A percentile compares a stretch with the other conserved stretches of the same genome.
Conservation (phyloP, 2,797 vertebrate species). For the Myripristis jacobus region DNA sequence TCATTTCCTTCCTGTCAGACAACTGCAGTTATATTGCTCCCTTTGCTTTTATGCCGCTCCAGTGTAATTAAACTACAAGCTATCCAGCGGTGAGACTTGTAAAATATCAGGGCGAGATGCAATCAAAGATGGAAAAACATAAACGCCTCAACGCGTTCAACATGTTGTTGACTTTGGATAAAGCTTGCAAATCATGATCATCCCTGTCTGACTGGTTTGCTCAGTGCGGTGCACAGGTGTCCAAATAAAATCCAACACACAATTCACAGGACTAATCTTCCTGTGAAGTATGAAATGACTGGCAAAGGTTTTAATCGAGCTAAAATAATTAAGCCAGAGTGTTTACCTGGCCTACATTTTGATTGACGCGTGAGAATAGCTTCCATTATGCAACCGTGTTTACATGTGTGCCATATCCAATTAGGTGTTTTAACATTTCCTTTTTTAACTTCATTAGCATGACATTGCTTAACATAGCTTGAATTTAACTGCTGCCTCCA, state of each 20-base stretch:
- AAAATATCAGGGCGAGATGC: constrained; percentile 20
- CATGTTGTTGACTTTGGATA: constrained; percentile 64
- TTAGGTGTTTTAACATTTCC: too few relatives aligned
- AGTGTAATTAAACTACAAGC: constrained; percentile 31
- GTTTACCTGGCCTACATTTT: constrained; percentile 19
- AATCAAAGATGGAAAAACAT: constrained; percentile 48
- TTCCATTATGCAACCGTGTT: too few relatives aligned
- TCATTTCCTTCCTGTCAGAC: not conserved
- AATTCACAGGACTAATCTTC: not conserved
- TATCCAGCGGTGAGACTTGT: constrained; percentile 5
- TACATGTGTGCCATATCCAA: too few relatives aligned
- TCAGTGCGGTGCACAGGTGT: constrained; percentile 34
- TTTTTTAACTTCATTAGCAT: too few relatives aligned
- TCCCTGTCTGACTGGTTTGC: constrained; percentile 41
- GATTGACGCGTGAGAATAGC: too few relatives aligned
- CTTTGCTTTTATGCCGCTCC: constrained; percentile 5
- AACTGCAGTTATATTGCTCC: not conserved
- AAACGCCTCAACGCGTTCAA: constrained; percentile 39
- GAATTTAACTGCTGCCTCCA: too few relatives aligned
- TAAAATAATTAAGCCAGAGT: not conserved
- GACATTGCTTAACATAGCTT: too few relatives aligned
- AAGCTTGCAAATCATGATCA: constrained; percentile 41
- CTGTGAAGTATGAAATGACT: not conserved
- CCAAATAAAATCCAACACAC: constrained; percentile 27
- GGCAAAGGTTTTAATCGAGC: not conserved